Evolutionary conservation across 2,888 invertebrate species (phyloP), one percentile per base, ranked within the genome.

Genomic region (Scotopteryx bipunctaria): DNA sequence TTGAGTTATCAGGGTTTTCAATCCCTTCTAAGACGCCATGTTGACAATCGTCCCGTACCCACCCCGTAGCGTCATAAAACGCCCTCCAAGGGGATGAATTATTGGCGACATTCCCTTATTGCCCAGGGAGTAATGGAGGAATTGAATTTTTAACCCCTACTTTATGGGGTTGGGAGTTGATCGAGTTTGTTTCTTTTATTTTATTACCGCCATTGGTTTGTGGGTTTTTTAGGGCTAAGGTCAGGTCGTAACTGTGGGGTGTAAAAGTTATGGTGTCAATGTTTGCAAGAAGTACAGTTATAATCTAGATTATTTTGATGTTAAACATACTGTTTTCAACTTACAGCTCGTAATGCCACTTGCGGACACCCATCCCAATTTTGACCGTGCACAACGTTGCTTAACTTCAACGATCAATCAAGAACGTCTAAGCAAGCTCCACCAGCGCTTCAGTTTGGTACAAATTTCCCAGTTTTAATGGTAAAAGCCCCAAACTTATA

Each of bases 91-190:
- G 35, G 49, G 51, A 62, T 62, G 59, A 62, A 56, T 56, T 62
- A 60, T 59, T 37, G 59, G 38, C 51, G 50, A 51, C 58, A 51
- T 58, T 45, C 57, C 54, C 55, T 59, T 62, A 57, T 61, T 61
- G 57, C 56, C 51, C 16, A n/a, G 60, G 57, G 62, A 51, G 50
- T 60, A 60, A 59, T 45, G 43, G 59, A 48, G 33, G 54, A 60
- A 62, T 60, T 62, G 59, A 60, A 62, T 57, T 60, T 62, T 62
- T 57, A 58, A 59, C 56, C 62, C 55, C 53, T 44, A 43, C 43
- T 44, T 49, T 35, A 48, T 35, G 48, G 44, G 23, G 44, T 32
- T 31, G n/a, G n/a, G 52, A 14, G 21, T 43, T 44, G 54, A 48
- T 54, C 44, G 44, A 54, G 25, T 41, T 48, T 48, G 47, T 53